Evolutionary conservation across 2,113 vertebrate species (phyloP).

Genomic region (Cyprinodon brontotheroides): DNA sequence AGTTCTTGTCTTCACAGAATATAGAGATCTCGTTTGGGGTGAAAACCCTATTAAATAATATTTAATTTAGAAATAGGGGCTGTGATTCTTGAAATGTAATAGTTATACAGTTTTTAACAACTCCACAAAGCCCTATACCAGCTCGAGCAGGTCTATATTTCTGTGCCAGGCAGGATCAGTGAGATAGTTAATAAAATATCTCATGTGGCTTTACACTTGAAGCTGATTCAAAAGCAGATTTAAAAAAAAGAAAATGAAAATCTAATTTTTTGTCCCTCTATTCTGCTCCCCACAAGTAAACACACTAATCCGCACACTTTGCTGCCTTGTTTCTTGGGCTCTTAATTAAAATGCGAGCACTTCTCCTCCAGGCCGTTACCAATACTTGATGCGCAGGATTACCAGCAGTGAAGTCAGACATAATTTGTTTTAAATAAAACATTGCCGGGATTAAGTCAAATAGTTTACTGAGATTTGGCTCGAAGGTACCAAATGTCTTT

Average conservation of each 20-base stretch:
- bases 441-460: constrained; percentile 76
- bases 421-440: constrained; percentile 84
- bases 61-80: too few species aligned
- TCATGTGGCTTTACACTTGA: constrained; percentile 70
- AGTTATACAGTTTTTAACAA: not conserved
- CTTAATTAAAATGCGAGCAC: constrained; percentile 82
- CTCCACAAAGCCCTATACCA: constrained; percentile 5
- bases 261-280: not conserved
- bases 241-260: constrained; percentile 74
- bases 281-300: constrained; percentile 70
- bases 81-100: not conserved
- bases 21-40: not conserved
- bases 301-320: constrained; percentile 80
- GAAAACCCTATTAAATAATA: not conserved
- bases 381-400: constrained; percentile 81
- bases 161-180: constrained; percentile 47
- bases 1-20: not conserved
- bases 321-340: constrained; percentile 76
- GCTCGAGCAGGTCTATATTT: constrained; percentile 41
- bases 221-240: constrained; percentile 70
- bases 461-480: constrained; percentile 79
- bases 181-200: constrained; percentile 62
- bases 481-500: constrained; percentile 63
- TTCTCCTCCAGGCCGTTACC: constrained; percentile 79
- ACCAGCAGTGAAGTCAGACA: constrained; percentile 72